phyloP scores from a whole-genome alignment of 2,113 vertebrate genomes.

The Paralichthys olivaceus region DNA sequence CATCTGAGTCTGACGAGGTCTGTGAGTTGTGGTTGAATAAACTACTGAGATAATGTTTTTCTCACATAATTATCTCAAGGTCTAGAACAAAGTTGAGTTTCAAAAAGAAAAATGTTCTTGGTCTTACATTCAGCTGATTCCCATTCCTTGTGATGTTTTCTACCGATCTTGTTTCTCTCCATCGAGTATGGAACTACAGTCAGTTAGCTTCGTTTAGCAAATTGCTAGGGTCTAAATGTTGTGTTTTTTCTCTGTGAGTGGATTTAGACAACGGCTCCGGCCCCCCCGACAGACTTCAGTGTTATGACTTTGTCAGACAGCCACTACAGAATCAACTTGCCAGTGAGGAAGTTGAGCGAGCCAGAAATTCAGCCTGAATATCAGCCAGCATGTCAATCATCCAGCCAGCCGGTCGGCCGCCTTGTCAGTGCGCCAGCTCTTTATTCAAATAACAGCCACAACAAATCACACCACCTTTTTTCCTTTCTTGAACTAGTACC shows the following conservation, averaged over 20 bases:
- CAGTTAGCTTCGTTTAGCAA: neutral
- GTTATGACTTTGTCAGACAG: conserved; percentile 16
- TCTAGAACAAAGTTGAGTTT: neutral
- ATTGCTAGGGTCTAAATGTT: neutral
- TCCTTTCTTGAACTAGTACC: neutral
- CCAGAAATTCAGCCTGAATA: conserved; percentile 16
- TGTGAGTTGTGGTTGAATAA: neutral
- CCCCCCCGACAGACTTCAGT: conserved; percentile 2
- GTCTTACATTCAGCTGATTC: neutral
- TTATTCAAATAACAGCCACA: conserved; percentile 20
- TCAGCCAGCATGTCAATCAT: conserved; percentile 24
- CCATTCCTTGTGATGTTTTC: neutral
- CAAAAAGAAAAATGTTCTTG: neutral
- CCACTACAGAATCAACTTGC: neutral
- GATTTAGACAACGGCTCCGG: conserved; percentile 14
- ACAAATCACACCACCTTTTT: neutral
- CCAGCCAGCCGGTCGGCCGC: neutral
- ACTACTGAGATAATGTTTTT: neutral
- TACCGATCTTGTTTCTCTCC: neutral
- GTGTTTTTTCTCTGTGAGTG: neutral
- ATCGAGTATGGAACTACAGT: neutral
- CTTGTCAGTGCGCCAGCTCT: conserved; percentile 10
- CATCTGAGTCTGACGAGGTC: neutral
- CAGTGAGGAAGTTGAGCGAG: neutral
- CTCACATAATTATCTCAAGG: neutral